Evolutionary conservation across 1,140 invertebrate genomes (phyloP), one percentile per base, ranked within the genome.

Genomic region (Polypedilum pembai): DNA sequence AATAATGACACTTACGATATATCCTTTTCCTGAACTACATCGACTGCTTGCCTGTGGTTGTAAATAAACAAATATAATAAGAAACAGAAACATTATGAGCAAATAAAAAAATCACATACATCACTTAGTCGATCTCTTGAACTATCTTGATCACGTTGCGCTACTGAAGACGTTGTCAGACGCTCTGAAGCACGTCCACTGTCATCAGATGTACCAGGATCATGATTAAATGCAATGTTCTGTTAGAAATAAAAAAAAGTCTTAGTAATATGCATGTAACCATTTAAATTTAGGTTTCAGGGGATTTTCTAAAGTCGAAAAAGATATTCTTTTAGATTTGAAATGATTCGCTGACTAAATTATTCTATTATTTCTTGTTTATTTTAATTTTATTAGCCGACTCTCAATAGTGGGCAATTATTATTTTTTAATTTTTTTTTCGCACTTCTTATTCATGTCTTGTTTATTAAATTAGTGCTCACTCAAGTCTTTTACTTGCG

Each of bases 11-110:
- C 90, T 92, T 87, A 92, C 90, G 89, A 92, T 91, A 91, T 92
- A 92, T 88, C 90, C 90, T 89, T 91, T 91, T 87, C 90, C 90
- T 86, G 90, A 91, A 87, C 90, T 92, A 87, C 90, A 91, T 85
- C 90, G 88, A 87, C 90, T 91, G 88, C 90, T 92, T 83, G 90
- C 90, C 90, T 91, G 41, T 33, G 69, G 73, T 21, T 75, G 12
- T 5, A 73, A 41, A n/a, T 18, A 41, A 40, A 40, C 4, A 40
- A 15, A 73, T 7, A 20, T 73, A 20, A 20, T 40, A 41, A 7
- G 24, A 20, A 40, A 40, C 7, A 41, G 41, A 41, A 41, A 15
- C 21, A 40, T 73, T 5, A 40, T 10, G 21, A 24, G 72, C 5
- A 20, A 5, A 65, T 45, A 45, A 56, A 12, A 12, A 56, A 56